Evolutionary conservation across 1,140 invertebrate genomes (phyloP).

Genomic region (Hylaeus anthracinus): DNA sequence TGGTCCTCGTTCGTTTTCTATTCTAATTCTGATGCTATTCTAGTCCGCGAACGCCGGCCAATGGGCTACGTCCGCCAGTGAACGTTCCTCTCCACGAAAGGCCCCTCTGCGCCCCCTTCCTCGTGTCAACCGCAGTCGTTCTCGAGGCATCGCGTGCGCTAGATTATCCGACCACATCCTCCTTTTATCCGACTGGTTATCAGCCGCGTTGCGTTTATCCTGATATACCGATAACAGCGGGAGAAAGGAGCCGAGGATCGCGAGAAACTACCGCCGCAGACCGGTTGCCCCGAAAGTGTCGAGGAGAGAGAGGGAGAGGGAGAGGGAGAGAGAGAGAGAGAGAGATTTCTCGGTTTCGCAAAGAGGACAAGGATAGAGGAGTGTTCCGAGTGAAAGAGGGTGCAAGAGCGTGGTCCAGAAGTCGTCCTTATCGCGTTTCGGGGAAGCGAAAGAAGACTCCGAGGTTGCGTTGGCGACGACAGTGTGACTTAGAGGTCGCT

Average conservation of each 20-base stretch:
- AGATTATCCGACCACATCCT: constrained; percentile 53
- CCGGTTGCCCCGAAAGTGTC: neutral
- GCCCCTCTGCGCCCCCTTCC: constrained; percentile 44
- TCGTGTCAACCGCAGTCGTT: constrained; percentile 62
- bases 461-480: neutral
- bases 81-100: constrained; percentile 24
- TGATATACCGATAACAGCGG: neutral
- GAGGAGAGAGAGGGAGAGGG: too few relatives aligned
- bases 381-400: neutral
- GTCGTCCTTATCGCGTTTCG: neutral
- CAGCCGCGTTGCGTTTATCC: constrained; percentile 13
- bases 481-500: neutral
- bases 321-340: too few relatives aligned
- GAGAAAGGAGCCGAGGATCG: neutral
- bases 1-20: constrained; percentile 61
- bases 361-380: neutral
- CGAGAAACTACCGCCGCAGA: neutral
- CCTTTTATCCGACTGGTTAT: constrained; percentile 40
- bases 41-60: constrained; percentile 63
- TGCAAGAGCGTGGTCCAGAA: too few relatives aligned
- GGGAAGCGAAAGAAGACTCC: neutral
- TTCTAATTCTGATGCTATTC: constrained; percentile 72
- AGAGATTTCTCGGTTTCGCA: too few relatives aligned
- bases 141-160: constrained; percentile 64
- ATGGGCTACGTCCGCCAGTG: constrained; percentile 53